A percentile compares a stretch with the other conserved stretches of the same genome.
These are phyloP conservation scores for Pterophyllum scalare DNA, from an alignment of 2,113 vertebrate species.

Conservation along the genomic window DNA sequence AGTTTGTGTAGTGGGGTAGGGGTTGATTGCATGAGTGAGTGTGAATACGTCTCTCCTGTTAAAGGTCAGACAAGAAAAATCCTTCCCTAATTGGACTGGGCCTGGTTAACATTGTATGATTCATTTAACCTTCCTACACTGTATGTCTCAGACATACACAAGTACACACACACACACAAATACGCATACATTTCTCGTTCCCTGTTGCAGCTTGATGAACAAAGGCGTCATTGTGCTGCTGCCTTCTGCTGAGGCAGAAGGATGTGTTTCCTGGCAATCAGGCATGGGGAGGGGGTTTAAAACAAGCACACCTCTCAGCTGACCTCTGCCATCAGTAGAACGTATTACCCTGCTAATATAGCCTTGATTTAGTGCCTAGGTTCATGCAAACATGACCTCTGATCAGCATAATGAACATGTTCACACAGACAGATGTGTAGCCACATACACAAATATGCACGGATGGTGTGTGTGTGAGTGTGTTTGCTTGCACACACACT, in stretches of 20 bases:
- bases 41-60: constrained; percentile 61
- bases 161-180: constrained; percentile 8
- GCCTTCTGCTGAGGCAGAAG: constrained; percentile 67
- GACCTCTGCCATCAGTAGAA: constrained; percentile 74
- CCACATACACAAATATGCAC: background rate
- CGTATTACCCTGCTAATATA: constrained; percentile 75
- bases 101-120: constrained; percentile 79
- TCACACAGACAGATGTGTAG: constrained; percentile 53
- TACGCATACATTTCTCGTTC: constrained; percentile 47
- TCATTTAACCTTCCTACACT: constrained; percentile 75
- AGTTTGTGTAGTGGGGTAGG: constrained; percentile 29
- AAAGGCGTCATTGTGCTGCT: constrained; percentile 75
- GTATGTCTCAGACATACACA: constrained; percentile 25
- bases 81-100: constrained; percentile 79
- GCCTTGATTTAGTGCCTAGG: constrained; percentile 77
- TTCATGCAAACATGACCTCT: constrained; percentile 79
- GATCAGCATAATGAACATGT: constrained; percentile 73
- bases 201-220: constrained; percentile 55
- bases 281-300: constrained; percentile 50
- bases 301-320: constrained; percentile 71
- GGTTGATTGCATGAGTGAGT: constrained; percentile 57
- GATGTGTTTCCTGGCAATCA: constrained; percentile 70
- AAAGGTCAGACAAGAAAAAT: constrained; percentile 80
- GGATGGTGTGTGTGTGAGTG: constrained; percentile 12
- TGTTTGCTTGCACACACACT: constrained; percentile 34